Base-by-base conservation (phyloP, 2,797 vertebrate genomes). In the Falco rusticolus region DNA sequence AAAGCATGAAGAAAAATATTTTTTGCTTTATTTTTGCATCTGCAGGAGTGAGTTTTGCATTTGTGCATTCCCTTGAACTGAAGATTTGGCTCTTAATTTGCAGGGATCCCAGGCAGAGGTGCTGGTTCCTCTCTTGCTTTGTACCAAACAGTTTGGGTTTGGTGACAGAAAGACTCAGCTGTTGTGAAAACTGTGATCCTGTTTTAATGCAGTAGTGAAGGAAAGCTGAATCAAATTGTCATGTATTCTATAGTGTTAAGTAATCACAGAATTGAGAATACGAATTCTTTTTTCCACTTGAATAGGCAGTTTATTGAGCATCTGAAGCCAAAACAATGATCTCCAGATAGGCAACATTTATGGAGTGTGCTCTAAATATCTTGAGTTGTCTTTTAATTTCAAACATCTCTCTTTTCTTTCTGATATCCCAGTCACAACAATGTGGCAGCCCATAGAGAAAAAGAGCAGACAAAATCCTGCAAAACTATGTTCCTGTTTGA, bases 161-260 rank as follows among this genome's bases (percentile, higher is more conserved):
- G 69, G 56, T 94, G 94, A 94, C 54, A 95, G 77, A 51, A 83
- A 57, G 25, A 85, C 48, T 88, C 84, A 82, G 63, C 59, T 91
- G 87, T 88, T 93, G 79, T 61, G 92, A 90, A 97, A 97, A 92
- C 72, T 53, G 22, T 59, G 69, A 93, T 84, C 39, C 74, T 76
- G 59, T 76, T 96, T 92, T 76, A 91, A 91, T 87, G 76, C 39
- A 86, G 63, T 41, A 84, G 69, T 68, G 60, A 86, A 72, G 72
- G 86, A 84, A 91, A 48, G 7, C 51, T 91, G 87, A 93, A 85
- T 88, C 88, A 84, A 94, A 78, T 45, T 93, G 56, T 83, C 48
- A 17, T 69, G 47, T 76, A n/a, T 78, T 92, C 59, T 51, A 31
- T 29, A 56, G 54, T 63, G 68, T 54, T 92, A 93, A 93, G 91